A percentile compares a stretch with the other conserved stretches of the same genome.
Evolutionary conservation across 2,797 vertebrate species (phyloP).

Genomic region (Pelodytes ibericus): DNA sequence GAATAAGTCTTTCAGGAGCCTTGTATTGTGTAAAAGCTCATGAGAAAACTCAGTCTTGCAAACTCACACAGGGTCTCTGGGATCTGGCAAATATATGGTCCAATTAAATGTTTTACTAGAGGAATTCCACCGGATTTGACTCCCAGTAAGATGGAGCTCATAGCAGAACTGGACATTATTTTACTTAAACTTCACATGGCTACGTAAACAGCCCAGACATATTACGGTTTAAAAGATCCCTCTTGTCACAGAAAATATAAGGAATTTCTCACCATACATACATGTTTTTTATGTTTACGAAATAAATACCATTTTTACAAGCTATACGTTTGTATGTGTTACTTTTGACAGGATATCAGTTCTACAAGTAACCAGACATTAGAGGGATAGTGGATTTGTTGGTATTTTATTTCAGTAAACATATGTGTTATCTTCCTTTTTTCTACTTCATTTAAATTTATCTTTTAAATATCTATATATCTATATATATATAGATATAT

Average conservation of each 20-base stretch:
- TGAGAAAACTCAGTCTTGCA: not conserved
- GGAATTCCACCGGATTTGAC: conserved; percentile 28
- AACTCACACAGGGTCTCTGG: conserved; percentile 1
- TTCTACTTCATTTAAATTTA: not conserved
- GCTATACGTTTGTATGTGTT: conserved; percentile 32
- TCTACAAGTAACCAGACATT: conserved; percentile 19
- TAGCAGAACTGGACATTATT: conserved; percentile 12
- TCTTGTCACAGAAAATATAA: conserved; percentile 30
- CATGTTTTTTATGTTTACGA: conserved; percentile 16
- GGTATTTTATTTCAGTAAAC: not conserved
- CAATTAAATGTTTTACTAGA: conserved; percentile 47
- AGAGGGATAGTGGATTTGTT: too few species aligned
- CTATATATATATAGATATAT: too few species aligned
- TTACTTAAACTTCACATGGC: not conserved
- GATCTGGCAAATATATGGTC: conserved; percentile 33
- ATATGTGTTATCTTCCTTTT: not conserved
- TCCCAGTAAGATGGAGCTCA: conserved; percentile 25
- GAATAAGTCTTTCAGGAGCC: not conserved
- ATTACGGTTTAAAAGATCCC: conserved; percentile 46
- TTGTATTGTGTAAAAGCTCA: not conserved
- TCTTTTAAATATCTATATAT: too few species aligned
- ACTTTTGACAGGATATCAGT: conserved; percentile 33
- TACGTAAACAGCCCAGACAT: conserved; percentile 13
- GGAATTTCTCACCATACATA: conserved; percentile 24
- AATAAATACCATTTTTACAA: conserved; percentile 32